phyloP scores from a whole-genome alignment of 1,140 invertebrate genomes.

The Orchesella cincta region DNA sequence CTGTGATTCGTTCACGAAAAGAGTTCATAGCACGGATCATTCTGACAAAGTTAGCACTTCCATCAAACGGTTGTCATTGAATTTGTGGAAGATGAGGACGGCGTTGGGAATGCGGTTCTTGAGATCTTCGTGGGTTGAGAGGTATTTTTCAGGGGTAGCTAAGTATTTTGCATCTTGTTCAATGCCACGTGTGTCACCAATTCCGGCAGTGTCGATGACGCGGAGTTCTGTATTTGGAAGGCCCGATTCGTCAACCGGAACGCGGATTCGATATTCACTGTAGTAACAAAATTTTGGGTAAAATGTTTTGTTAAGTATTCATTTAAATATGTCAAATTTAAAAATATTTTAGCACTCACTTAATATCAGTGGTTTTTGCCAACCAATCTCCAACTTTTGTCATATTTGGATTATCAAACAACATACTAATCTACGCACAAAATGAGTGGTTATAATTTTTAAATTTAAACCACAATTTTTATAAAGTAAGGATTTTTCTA shows the following conservation, averaged over 20 bases:
- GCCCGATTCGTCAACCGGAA: slow-evolving; percentile 31
- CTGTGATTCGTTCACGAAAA: slow-evolving; percentile 19
- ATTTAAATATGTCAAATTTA: neutral
- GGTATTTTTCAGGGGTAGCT: slow-evolving; percentile 30
- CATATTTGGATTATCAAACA: slow-evolving; percentile 32
- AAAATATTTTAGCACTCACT: neutral
- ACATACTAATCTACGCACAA: slow-evolving; percentile 29
- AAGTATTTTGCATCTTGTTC: slow-evolving; percentile 34
- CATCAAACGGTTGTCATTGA: slow-evolving; percentile 36
- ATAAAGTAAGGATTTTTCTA: neutral
- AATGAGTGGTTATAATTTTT: too few species aligned
- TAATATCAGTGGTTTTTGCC: neutral
- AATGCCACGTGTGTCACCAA: slow-evolving; percentile 36
- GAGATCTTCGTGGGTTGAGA: slow-evolving; percentile 33
- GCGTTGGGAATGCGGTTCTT: slow-evolving; percentile 26
- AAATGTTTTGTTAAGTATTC: slow-evolving; percentile 20
- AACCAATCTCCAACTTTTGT: neutral
- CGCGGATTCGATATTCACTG: slow-evolving; percentile 28
- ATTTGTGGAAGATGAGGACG: slow-evolving; percentile 35
- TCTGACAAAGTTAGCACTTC: slow-evolving; percentile 30
- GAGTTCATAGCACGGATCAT: slow-evolving; percentile 29
- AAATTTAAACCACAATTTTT: too few species aligned
- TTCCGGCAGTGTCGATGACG: slow-evolving; percentile 38
- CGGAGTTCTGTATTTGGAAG: slow-evolving; percentile 34
- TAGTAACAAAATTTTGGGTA: slow-evolving; percentile 25